Evolutionary conservation across 2,113 vertebrate species (phyloP).

Genomic region (Leucoraja erinaceus): DNA sequence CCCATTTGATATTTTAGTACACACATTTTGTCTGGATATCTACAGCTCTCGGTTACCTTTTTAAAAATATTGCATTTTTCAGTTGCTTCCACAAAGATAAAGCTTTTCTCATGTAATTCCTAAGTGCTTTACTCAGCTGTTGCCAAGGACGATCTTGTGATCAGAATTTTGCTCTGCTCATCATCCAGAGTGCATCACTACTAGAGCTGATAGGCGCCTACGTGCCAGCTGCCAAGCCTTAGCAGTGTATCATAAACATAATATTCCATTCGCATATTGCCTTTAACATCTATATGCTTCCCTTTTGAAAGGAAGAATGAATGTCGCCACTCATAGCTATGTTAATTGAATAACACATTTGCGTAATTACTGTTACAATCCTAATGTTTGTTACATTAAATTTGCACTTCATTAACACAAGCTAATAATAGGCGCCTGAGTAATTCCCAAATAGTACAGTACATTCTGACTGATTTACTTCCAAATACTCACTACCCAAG

Average conservation of each 20-base stretch:
- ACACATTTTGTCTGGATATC: background rate
- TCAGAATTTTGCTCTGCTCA: background rate
- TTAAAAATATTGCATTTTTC: background rate
- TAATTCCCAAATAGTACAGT: background rate
- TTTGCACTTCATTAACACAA: conserved; percentile 4
- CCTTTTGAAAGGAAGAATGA: background rate
- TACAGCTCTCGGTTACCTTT: background rate
- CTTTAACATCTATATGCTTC: background rate
- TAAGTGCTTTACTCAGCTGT: background rate
- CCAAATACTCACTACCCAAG: background rate
- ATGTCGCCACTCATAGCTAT: background rate
- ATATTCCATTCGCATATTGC: background rate
- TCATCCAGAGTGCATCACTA: background rate
- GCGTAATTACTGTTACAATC: background rate
- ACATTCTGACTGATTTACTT: background rate
- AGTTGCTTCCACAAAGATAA: background rate
- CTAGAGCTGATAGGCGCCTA: background rate
- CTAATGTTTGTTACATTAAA: conserved; percentile 3
- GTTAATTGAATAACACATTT: background rate
- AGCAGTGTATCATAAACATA: background rate
- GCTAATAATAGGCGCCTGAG: background rate
- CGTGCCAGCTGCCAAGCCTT: background rate
- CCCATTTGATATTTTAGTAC: background rate
- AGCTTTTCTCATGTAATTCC: background rate
- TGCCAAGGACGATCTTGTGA: background rate